These are phyloP conservation scores for Atrichornis clamosus DNA, from an alignment of 2,113 vertebrate species.

Conservation along the genomic window DNA sequence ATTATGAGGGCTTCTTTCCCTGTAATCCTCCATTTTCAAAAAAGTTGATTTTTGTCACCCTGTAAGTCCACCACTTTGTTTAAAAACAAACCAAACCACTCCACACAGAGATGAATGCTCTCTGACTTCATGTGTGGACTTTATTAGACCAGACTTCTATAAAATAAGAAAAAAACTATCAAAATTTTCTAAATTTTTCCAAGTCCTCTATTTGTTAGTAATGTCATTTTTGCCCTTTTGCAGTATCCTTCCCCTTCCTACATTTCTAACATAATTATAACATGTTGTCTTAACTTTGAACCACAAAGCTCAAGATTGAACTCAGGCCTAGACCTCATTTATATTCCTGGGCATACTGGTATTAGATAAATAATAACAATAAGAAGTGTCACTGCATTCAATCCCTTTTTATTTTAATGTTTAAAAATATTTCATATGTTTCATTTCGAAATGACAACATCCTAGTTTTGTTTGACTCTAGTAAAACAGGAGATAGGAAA, in stretches of 20 bases:
- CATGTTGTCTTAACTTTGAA: background rate
- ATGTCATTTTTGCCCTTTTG: background rate
- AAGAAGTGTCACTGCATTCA: background rate
- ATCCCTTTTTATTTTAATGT: background rate
- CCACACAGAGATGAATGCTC: background rate
- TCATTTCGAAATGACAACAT: background rate
- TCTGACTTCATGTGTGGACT: background rate
- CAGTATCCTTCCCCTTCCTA: background rate
- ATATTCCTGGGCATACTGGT: background rate
- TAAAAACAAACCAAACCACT: background rate
- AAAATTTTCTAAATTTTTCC: background rate
- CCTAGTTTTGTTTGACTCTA: background rate
- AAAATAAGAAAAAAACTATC: background rate
- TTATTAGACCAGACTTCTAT: background rate
- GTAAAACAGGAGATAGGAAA: background rate
- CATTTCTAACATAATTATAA: background rate
- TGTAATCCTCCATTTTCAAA: background rate
- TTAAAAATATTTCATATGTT: background rate
- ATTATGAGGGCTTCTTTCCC: background rate
- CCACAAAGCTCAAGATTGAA: background rate
- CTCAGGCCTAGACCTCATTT: background rate
- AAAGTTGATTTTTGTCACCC: background rate
- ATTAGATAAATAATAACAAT: background rate
- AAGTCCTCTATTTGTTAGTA: background rate
- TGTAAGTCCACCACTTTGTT: background rate